Evolutionary conservation across 1,140 invertebrate species (phyloP).

Genomic region (Mizuhopecten yessoensis): DNA sequence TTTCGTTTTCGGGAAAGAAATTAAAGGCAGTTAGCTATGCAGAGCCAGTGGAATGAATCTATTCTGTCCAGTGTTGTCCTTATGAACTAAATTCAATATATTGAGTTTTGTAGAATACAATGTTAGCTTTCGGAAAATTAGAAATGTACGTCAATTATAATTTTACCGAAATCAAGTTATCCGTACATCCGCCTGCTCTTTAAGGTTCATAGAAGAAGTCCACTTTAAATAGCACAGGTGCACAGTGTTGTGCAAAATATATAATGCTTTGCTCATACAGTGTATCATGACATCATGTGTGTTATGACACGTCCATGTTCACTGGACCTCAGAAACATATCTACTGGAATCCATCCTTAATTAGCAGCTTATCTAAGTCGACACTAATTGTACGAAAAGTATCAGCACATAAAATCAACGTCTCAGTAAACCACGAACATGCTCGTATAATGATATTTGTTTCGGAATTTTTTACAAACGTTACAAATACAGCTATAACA

Average conservation of each 20-base stretch:
- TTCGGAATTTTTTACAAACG: not conserved
- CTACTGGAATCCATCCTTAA: not conserved
- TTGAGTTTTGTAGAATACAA: too few species aligned
- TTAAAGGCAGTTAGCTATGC: too few species aligned
- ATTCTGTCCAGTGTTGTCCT: too few species aligned
- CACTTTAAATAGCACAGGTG: too few species aligned
- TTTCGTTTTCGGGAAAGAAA: too few species aligned
- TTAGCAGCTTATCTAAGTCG: not conserved
- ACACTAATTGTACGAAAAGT: not conserved
- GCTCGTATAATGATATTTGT: not conserved
- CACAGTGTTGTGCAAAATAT: not conserved
- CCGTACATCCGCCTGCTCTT: too few species aligned
- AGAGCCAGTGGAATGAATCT: too few species aligned
- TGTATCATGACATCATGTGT: not conserved
- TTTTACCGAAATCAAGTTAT: too few species aligned
- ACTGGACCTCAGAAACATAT: not conserved
- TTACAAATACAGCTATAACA: not conserved
- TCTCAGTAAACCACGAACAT: not conserved
- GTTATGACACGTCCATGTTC: not conserved
- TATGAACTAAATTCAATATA: too few species aligned
- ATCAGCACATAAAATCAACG: not conserved
- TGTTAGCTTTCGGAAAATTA: too few species aligned
- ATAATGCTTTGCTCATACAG: not conserved
- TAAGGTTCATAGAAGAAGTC: too few species aligned
- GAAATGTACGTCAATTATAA: too few species aligned